Percentiles rank a stretch among this genome's conserved stretches.
phyloP scores from a whole-genome alignment of 2,888 invertebrate genomes.

The Rhagium mordax region DNA sequence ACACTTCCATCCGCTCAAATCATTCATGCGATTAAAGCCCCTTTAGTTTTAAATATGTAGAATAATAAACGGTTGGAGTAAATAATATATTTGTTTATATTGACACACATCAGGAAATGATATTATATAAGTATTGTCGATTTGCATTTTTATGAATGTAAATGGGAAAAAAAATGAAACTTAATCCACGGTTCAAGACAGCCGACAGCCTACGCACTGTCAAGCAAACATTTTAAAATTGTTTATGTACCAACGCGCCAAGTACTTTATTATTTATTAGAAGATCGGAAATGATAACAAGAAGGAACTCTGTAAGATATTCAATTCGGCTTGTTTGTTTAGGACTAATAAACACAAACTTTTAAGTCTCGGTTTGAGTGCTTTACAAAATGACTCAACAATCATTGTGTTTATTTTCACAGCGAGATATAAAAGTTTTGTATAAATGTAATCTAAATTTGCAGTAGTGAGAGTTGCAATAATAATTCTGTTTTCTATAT shows the following conservation, averaged over 20 bases:
- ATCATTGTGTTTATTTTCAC: conserved; percentile 4
- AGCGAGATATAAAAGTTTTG: neutral
- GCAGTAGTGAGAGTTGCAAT: neutral
- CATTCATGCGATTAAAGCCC: no score
- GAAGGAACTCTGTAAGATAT: neutral
- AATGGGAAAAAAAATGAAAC: neutral
- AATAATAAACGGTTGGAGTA: neutral
- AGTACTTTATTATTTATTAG: neutral
- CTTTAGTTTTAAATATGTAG: no score
- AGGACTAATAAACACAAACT: neutral
- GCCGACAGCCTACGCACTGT: conserved; percentile 3
- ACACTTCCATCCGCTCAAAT: no score
- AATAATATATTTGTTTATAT: neutral
- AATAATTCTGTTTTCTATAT: neutral
- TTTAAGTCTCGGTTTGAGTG: no score
- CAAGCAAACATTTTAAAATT: neutral
- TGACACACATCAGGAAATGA: neutral
- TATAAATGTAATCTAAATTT: neutral
- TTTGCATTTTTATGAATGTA: conserved; percentile 5
- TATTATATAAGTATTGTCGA: neutral
- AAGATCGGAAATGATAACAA: conserved; percentile 6
- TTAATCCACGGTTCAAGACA: conserved; percentile 2
- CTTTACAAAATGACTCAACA: conserved; percentile 9
- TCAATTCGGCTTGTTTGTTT: neutral
- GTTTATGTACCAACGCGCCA: neutral